Conservation (phyloP, 1,140 invertebrate genomes). For the Panulirus ornatus region DNA sequence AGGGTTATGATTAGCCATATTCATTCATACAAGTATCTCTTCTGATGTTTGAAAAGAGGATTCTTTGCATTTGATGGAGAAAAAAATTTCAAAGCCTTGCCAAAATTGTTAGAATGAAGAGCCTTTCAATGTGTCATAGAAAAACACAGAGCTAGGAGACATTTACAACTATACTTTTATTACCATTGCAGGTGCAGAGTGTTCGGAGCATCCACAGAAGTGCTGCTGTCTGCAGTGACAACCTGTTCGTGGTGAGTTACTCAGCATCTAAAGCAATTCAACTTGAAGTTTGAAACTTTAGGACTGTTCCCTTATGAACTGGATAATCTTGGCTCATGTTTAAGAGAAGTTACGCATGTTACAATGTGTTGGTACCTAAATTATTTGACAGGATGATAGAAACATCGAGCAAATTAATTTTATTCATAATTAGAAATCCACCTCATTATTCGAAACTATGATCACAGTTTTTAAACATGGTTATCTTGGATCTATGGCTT, state of each 20-base stretch:
- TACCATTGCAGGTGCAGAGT: slow-evolving; percentile 32
- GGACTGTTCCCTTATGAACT: background rate
- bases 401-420: background rate
- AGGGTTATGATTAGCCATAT: background rate
- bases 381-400: background rate
- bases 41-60: background rate
- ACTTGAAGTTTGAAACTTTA: background rate
- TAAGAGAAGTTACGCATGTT: background rate
- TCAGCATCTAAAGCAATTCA: too few relatives aligned
- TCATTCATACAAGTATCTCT: background rate
- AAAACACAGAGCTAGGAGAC: background rate
- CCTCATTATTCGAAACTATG: background rate
- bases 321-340: background rate
- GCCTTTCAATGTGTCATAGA: background rate
- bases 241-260: slow-evolving; percentile 77
- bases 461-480: background rate
- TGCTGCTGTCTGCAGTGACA: slow-evolving; percentile 75
- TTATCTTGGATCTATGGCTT: background rate
- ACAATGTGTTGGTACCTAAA: background rate
- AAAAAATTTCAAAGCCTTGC: background rate
- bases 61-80: background rate
- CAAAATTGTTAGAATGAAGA: background rate
- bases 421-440: background rate
- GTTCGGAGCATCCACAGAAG: slow-evolving; percentile 50
- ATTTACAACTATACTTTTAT: background rate